Conservation (phyloP, 2,113 vertebrate genomes). For the Brachypteracias leptosomus region DNA sequence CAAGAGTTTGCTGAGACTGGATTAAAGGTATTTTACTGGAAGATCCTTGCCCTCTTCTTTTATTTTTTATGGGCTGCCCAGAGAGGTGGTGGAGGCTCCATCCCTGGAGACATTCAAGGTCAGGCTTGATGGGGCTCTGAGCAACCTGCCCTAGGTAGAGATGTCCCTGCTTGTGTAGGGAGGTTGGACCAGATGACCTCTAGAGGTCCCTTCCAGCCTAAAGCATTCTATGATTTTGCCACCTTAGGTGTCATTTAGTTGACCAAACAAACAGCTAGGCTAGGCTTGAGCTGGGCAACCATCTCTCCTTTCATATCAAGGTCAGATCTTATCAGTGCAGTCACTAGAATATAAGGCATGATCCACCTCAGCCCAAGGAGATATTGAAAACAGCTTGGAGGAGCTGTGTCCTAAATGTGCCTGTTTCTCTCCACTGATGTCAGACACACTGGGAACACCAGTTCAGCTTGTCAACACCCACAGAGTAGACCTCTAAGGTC, state of each 20-base stretch:
- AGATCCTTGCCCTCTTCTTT: neutral
- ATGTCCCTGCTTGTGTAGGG: too few species aligned
- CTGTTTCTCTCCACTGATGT: neutral
- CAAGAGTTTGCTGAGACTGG: neutral
- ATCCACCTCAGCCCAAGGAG: neutral
- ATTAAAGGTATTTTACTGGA: neutral
- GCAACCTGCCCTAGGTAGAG: too few species aligned
- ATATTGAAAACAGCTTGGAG: neutral
- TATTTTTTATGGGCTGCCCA: too few species aligned
- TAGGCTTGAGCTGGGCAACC: neutral
- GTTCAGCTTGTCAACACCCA: neutral
- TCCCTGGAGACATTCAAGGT: too few species aligned
- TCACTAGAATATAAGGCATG: rapidly evolving
- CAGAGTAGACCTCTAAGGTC: neutral
- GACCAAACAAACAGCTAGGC: rapidly evolving
- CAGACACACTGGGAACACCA: neutral
- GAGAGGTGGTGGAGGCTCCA: too few species aligned
- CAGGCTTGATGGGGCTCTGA: too few species aligned
- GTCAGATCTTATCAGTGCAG: neutral
- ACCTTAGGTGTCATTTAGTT: neutral
- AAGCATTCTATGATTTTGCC: too few species aligned
- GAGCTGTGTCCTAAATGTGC: neutral
- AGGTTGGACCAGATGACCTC: too few species aligned
- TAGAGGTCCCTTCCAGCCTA: too few species aligned
- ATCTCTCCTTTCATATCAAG: neutral